Conservation (phyloP, 1,140 invertebrate genomes). For the Amyelois transitella region DNA sequence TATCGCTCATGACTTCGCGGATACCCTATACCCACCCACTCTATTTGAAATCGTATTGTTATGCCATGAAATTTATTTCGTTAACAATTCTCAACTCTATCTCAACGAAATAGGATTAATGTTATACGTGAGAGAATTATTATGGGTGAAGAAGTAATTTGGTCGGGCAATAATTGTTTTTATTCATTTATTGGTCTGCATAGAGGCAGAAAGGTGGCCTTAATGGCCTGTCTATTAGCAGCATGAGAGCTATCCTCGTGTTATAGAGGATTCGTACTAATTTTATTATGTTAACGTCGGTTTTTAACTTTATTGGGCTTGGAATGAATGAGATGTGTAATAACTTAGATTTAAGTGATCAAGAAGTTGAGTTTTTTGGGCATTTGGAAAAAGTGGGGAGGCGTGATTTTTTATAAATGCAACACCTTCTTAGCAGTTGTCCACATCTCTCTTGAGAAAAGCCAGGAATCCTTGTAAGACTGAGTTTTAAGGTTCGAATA, state of each 20-base stretch:
- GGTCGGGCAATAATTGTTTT: slow-evolving; percentile 48
- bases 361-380: too few relatives aligned
- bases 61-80: not conserved
- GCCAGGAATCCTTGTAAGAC: too few relatives aligned
- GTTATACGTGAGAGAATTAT: not conserved
- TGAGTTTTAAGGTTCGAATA: too few relatives aligned
- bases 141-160: slow-evolving; percentile 11
- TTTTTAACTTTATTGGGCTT: slow-evolving; percentile 40
- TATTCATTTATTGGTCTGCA: slow-evolving; percentile 56
- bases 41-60: slow-evolving; percentile 1
- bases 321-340: not conserved
- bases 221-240: slow-evolving; percentile 54
- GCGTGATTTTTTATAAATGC: too few relatives aligned
- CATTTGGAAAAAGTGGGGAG: too few relatives aligned
- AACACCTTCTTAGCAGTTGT: too few relatives aligned
- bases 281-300: slow-evolving; percentile 41
- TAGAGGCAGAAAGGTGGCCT: slow-evolving; percentile 50
- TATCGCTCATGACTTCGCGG: not conserved
- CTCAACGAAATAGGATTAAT: not conserved
- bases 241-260: slow-evolving; percentile 36
- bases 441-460: too few relatives aligned
- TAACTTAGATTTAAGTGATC: not conserved
- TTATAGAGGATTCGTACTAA: slow-evolving; percentile 48
- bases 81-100: slow-evolving; percentile 2
- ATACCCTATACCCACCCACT: not conserved